Evolutionary conservation across 1,140 invertebrate genomes (phyloP).

Genomic region (Gryon sp.): DNA sequence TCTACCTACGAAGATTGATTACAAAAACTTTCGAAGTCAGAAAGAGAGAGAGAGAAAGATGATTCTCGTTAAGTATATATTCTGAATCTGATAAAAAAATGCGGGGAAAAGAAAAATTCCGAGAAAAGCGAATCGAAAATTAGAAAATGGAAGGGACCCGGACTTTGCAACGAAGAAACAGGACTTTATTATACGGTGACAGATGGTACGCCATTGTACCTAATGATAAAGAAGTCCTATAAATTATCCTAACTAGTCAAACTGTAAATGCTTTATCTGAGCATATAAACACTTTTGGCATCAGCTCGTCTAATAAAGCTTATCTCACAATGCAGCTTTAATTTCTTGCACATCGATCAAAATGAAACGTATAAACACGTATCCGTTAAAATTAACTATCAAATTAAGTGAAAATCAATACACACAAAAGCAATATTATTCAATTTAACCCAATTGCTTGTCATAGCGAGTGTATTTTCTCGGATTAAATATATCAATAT

Average conservation of each 20-base stretch:
- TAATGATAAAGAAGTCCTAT: conserved; percentile 55
- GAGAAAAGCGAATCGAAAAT: conserved; percentile 55
- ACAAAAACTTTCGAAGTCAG: conserved; percentile 50
- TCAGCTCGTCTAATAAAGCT: conserved; percentile 24
- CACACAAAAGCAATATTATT: too few species aligned
- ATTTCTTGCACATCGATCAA: conserved; percentile 18
- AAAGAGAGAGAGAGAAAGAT: conserved; percentile 15
- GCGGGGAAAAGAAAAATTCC: conserved; percentile 34
- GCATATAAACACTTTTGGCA: conserved; percentile 27
- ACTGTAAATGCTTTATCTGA: conserved; percentile 42
- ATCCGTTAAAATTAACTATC: conserved; percentile 3
- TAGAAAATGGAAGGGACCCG: conserved; percentile 49
- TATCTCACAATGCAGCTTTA: conserved; percentile 2
- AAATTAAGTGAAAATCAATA: neutral
- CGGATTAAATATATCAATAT: too few species aligned
- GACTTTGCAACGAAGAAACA: conserved; percentile 37
- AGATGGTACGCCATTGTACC: conserved; percentile 55
- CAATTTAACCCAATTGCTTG: too few species aligned
- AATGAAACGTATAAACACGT: neutral
- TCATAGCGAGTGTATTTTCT: too few species aligned
- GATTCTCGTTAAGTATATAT: conserved; percentile 46
- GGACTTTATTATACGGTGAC: conserved; percentile 62
- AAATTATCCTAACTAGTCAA: conserved; percentile 58
- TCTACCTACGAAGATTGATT: conserved; percentile 57
- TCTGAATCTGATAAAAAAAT: conserved; percentile 52